Evolutionary conservation across 2,888 invertebrate species (phyloP), one percentile per base, ranked within the genome.

Genomic region (Phrixothrix hirtus): DNA sequence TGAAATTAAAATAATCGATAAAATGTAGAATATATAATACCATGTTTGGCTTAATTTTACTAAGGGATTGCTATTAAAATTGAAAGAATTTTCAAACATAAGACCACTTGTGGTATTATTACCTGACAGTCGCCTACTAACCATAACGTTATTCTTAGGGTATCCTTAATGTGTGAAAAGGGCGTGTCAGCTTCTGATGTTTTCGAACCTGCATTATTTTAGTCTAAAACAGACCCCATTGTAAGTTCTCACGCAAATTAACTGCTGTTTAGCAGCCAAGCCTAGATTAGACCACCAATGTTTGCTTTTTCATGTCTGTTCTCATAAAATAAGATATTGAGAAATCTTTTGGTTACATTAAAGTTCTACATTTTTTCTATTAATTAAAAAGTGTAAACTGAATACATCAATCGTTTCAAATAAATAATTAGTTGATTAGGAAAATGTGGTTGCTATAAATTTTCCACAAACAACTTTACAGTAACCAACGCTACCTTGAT

Each of bases 231-330:
- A 59, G 59, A 64, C 58, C 57, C 39, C 45, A 45, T 55, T 55
- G 46, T 50, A 41, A 56, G 62, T 67, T 68, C 68, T 65, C 68
- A 68, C 68, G 64, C 66, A 67, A 68, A 68, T 68, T 68, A 68
- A 62, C 66, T 62, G 59, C 57, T 62, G 60, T 68, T 68, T 68
- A 67, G 66, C 66, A 60, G 65, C 65, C 66, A 60, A 66, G 64
- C 68, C 68, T 59, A 34, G 42, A 59, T 55, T 51, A 61, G 64
- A 64, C 66, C 64, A 65, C 64, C 66, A 58, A 55, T 58, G 60
- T 59, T 62, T 63, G 59, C 54, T 60, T 61, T 62, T 53, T 54
- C 52, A 31, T 51, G 56, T 46, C 53, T 51, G 54, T 54, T 61
- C 55, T 36, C 48, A 48, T 48, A 48, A 41, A 41, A 34, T 41